Evolutionary conservation across 2,113 vertebrate species (phyloP), one percentile per base, ranked within the genome.

Genomic region (Galeopterus variegatus): DNA sequence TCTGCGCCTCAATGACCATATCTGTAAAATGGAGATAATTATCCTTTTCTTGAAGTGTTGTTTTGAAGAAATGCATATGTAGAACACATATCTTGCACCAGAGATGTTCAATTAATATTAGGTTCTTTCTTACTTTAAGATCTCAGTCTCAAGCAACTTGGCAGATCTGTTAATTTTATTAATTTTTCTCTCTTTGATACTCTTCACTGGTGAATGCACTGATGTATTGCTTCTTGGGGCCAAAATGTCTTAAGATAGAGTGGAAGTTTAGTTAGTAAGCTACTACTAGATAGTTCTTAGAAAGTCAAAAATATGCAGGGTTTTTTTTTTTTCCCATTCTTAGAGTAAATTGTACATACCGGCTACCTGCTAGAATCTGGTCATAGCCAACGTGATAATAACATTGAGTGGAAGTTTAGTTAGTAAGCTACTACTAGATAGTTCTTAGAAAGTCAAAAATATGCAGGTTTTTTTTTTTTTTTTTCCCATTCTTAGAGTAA

Each of bases 121-220:
- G 36, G 18, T 80, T 58, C 58, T 85, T 90, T 82, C 70, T 86
- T 26, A 90, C 45, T 86, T 91, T 48, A 81, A 88, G n/a, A 82
- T 17, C 8, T 62, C 33, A 94, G 79, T 17, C 8, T 62, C 33
- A 94, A 56, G 56, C 50, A 90, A 36, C 2, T 79, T 72, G 31
- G 73, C 75, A 90, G 45, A 56, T 93, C 12, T 92, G 13, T 87
- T 90, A 52, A 45, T 81, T 95, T 90, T 76, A 56, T 92, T 92
- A 52, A 33, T 73, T 62, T 93, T 90, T 67, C 4, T 85, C 17
- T 82, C 69, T 86, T 48, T 82, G 60, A 48, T 75, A 48, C 8
- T 36, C 48, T 93, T 11, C 52, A 75, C 6, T 70, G 17, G 67
- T 70, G 36, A 87, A 62, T 77, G 58, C 17, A 5, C 77, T 72